Percentiles rank a stretch among this genome's conserved stretches.
Evolutionary conservation across 1,140 invertebrate species (phyloP).

Genomic region (Vanessa tameamea): DNA sequence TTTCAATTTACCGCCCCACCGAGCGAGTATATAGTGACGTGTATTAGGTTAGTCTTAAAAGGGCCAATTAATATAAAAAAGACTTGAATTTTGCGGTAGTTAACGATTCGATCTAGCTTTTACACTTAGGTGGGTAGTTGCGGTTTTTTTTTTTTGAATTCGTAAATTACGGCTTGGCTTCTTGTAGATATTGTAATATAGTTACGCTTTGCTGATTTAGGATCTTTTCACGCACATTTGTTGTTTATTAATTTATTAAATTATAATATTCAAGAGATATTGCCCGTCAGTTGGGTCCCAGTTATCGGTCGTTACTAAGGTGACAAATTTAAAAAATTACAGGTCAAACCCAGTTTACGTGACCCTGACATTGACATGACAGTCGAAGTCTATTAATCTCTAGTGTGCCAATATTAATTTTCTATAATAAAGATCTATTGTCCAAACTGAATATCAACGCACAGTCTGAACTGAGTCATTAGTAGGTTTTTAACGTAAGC

Average conservation of each 20-base stretch:
- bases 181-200: constrained; percentile 49
- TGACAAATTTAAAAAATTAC: too few relatives aligned
- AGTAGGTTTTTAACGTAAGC: too few relatives aligned
- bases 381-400: too few relatives aligned
- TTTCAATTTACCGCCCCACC: constrained; percentile 69
- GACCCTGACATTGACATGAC: too few relatives aligned
- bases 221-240: constrained; percentile 7
- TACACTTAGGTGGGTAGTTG: constrained; percentile 61
- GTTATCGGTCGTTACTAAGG: too few relatives aligned
- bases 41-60: constrained; percentile 49
- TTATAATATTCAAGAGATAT: too few relatives aligned
- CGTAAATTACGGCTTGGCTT: constrained; percentile 42
- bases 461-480: too few relatives aligned
- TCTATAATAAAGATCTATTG: too few relatives aligned
- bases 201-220: constrained; percentile 22
- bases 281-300: too few relatives aligned
- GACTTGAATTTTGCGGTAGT: constrained; percentile 46
- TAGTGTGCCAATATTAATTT: too few relatives aligned
- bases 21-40: constrained; percentile 72
- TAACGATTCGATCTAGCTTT: constrained; percentile 61
- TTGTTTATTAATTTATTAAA: background rate
- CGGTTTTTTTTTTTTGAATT: constrained; percentile 38
- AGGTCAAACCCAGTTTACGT: too few relatives aligned
- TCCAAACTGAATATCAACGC: too few relatives aligned
- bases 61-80: constrained; percentile 71